A percentile compares a stretch with the other conserved stretches of the same genome.
Conservation (phyloP, 2,113 vertebrate genomes). For the Orientallactaga bullata region DNA sequence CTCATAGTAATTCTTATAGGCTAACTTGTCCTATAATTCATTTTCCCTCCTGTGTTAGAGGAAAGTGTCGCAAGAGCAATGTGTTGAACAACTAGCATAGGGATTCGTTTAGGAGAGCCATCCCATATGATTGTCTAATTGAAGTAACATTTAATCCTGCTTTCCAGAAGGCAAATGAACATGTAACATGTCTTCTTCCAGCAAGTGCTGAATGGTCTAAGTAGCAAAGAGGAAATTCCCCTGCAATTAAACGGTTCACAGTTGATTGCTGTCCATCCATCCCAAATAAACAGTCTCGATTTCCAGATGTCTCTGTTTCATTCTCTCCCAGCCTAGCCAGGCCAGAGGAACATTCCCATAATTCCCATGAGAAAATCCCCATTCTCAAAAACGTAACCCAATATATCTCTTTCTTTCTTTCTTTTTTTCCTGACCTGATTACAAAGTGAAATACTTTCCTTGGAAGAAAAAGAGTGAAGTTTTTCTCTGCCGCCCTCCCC, state of each 20-base stretch:
- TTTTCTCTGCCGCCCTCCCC: neutral
- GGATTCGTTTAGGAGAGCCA: constrained; percentile 32
- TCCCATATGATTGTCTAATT: constrained; percentile 68
- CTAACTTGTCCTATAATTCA: constrained; percentile 17
- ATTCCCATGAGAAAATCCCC: neutral
- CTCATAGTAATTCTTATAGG: neutral
- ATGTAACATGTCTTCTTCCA: constrained; percentile 52
- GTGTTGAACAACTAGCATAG: constrained; percentile 21
- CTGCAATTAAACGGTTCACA: constrained; percentile 67
- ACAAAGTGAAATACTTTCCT: constrained; percentile 72
- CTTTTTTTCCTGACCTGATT: constrained; percentile 56
- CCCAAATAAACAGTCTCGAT: constrained; percentile 52
- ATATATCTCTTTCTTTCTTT: constrained; percentile 36
- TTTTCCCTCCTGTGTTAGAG: neutral
- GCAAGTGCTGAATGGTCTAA: constrained; percentile 55
- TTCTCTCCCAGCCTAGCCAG: constrained; percentile 14
- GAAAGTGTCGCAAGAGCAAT: constrained; percentile 13
- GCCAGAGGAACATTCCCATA: constrained; percentile 49
- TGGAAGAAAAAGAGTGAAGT: constrained; percentile 55
- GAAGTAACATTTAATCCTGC: constrained; percentile 66
- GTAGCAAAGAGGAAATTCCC: constrained; percentile 67
- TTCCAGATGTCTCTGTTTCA: constrained; percentile 79
- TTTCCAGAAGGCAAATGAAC: constrained; percentile 56
- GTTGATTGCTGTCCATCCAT: constrained; percentile 69
- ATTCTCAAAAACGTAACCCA: constrained; percentile 47